Base-by-base conservation (phyloP, 1,140 invertebrate species). In the Forficula auricularia region DNA sequence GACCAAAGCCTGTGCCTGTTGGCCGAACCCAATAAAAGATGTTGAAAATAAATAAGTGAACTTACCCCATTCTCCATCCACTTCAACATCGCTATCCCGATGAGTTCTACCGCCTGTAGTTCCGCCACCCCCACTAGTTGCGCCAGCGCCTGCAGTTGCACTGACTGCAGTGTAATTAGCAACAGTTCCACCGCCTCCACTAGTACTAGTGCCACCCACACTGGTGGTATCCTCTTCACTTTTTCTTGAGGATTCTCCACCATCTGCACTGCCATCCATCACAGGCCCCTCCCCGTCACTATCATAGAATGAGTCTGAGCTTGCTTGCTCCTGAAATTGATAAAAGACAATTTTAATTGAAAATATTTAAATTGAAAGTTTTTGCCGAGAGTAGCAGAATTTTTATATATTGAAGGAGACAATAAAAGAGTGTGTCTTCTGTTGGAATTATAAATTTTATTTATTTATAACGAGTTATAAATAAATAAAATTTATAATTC, bases 241-340 rank as follows among this genome's bases (percentile, higher is more conserved):
- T 27, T 10, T 4, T 4, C 22, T 4, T 6, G 22, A 27, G 22
- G 22, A 27, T 27, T 27, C 22, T 14, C 36, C 42, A 13, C 41
- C 45, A 9, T 50, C 35, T 12, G 19, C 13, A n/a, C 16, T 32
- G 13, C 39, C 34, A 30, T 56, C 52, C 27, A 54, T 53, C 61
- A 69, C 71, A 2, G 71, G 73, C 43, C 82, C 82, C 27, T 82
- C 82, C 38, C 79, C 79, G 53, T 87, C 82, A 50, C 82, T 85
- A 52, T 86, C 82, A 56, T 87, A 87, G 56, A 83, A 84, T 10
- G 81, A 82, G 56, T 86, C 82, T 0, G 81, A 84, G 50, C 79
- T 82, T 1, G 77, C 79, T 60, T 81, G 78, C 56, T 84, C 81
- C 77, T 81, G 47, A 22, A 47, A 52, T 42, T 22, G 3, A 49